Percentiles rank a stretch among this genome's conserved stretches.
These are phyloP conservation scores for Alentia gelatinosa DNA, from an alignment of 2,888 invertebrate species.

Conservation along the genomic window DNA sequence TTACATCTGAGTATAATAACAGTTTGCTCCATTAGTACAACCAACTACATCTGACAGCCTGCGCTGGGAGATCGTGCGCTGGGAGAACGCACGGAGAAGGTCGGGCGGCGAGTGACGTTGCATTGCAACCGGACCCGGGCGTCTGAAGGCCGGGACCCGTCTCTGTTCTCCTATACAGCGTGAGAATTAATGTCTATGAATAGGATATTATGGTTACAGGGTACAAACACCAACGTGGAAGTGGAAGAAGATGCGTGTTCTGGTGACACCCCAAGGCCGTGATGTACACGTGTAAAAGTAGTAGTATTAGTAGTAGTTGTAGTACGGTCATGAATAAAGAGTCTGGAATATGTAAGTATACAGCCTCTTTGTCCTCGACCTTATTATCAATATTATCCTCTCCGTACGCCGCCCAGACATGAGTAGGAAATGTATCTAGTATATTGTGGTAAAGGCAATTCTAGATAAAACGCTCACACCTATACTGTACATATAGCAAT, in stretches of 20 bases:
- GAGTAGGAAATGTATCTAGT: neutral
- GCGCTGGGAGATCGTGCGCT: no score
- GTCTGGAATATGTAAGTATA: neutral
- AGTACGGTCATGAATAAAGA: neutral
- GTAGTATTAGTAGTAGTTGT: neutral
- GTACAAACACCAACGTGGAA: conserved; percentile 26
- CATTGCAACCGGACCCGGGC: no score
- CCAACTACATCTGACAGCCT: neutral
- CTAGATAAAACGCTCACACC: conserved; percentile 32
- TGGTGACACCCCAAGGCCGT: conserved; percentile 26
- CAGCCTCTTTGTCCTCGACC: neutral
- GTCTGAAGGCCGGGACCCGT: no score
- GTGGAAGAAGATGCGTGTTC: conserved; percentile 29
- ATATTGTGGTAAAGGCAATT: conserved; percentile 24
- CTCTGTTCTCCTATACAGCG: no score
- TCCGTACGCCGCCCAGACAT: neutral
- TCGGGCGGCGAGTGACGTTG: no score
- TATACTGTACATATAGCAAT: conserved; percentile 53
- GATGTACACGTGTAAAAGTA: neutral
- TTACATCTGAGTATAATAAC: neutral
- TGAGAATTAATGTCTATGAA: neutral
- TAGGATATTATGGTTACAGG: neutral
- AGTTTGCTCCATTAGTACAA: neutral
- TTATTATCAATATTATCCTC: no score
- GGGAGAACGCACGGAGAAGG: no score